These are phyloP conservation scores for Epinotia nisella DNA, from an alignment of 2,888 invertebrate species.

Conservation along the genomic window DNA sequence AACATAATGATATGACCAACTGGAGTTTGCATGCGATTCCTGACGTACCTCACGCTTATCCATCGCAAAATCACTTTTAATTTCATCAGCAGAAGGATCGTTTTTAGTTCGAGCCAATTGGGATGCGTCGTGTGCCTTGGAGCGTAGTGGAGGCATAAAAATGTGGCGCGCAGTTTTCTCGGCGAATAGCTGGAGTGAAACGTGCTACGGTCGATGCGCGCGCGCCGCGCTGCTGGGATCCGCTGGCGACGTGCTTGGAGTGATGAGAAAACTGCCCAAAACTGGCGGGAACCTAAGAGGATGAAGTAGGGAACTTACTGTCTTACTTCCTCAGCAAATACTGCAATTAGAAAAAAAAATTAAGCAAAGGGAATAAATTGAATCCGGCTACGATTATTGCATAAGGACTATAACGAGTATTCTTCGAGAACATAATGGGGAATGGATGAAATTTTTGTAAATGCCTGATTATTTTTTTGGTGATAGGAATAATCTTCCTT, in stretches of 20 bases:
- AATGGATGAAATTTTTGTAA: no score
- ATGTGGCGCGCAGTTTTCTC: constrained; percentile 75
- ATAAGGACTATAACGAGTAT: no score
- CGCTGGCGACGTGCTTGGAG: constrained; percentile 36
- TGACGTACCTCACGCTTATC: constrained; percentile 14
- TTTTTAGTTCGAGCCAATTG: constrained; percentile 53
- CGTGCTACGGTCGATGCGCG: constrained; percentile 73
- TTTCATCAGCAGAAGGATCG: constrained; percentile 63
- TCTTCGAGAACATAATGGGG: no score
- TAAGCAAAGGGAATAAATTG: no score
- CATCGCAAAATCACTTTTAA: constrained; percentile 69
- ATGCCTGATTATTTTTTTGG: no score
- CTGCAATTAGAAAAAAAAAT: no score
- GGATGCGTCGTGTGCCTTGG: constrained; percentile 64
- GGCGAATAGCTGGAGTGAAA: constrained; percentile 82
- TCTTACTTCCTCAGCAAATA: neutral
- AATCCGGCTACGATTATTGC: no score
- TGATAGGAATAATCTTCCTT: no score
- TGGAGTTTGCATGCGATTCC: constrained; percentile 33
- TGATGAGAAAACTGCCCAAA: neutral
- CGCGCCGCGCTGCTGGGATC: constrained; percentile 56
- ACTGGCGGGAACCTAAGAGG: neutral
- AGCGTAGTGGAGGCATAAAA: constrained; percentile 76
- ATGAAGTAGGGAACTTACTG: neutral
- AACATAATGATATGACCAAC: constrained; percentile 29